Conservation (phyloP, 2,113 vertebrate genomes). For the Shinisaurus crocodilurus region DNA sequence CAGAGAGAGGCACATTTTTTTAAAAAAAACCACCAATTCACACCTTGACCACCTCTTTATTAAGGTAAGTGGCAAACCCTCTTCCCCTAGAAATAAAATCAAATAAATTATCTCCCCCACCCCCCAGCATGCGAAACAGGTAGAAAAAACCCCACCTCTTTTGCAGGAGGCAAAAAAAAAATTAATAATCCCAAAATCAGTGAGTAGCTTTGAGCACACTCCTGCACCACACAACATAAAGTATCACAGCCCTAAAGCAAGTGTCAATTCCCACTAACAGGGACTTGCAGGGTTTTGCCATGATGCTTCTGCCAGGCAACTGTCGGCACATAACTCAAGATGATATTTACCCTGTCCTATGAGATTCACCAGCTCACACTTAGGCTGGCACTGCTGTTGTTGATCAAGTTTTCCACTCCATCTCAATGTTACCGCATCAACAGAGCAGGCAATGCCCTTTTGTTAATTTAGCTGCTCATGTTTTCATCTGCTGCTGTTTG, state of each 20-base stretch:
- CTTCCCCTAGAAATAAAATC: background rate
- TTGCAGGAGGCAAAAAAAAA: background rate
- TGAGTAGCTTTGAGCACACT: background rate
- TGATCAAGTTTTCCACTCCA: background rate
- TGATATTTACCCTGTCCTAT: background rate
- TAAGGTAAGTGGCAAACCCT: background rate
- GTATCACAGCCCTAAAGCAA: background rate
- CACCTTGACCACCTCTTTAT: background rate
- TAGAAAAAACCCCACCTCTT: background rate
- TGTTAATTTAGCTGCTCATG: background rate
- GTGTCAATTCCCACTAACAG: background rate
- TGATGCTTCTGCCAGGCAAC: background rate
- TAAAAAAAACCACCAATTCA: background rate
- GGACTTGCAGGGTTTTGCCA: background rate
- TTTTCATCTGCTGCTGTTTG: conserved; percentile 14
- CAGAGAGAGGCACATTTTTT: background rate
- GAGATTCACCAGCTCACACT: background rate
- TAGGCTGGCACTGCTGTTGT: background rate
- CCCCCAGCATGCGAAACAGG: background rate
- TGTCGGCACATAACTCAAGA: background rate
- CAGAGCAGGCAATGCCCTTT: background rate
- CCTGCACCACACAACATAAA: background rate
- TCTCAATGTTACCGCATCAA: background rate
- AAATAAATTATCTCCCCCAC: too few relatives aligned
- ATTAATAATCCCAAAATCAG: background rate